These are phyloP conservation scores for Haliclystus octoradiatus DNA, from an alignment of 30 jellyfish, hydroid and myxozoan genomes.

Conservation along the genomic window DNA sequence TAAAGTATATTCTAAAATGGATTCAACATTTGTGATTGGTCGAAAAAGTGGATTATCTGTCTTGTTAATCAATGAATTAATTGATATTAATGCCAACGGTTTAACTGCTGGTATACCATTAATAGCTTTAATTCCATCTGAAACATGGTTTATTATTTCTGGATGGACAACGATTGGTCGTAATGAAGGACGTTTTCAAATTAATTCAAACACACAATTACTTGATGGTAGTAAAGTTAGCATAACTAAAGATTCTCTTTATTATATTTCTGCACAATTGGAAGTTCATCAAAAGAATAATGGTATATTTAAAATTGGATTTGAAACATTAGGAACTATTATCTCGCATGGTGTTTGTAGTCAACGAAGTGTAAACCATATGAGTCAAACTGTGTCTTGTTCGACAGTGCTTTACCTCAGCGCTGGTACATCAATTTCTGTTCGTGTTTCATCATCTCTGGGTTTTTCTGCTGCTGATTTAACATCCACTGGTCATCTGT, in stretches of 20 bases:
- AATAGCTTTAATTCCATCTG: not conserved
- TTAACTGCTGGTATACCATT: not conserved
- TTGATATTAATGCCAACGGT: not conserved
- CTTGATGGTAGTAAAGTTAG: not conserved
- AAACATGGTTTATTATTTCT: not conserved
- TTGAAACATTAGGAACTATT: too few relatives aligned
- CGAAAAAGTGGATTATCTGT: slow-evolving; percentile 37
- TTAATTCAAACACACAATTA: not conserved
- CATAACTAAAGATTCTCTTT: not conserved
- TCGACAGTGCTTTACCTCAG: not conserved
- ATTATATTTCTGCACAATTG: not conserved
- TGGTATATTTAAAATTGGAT: too few relatives aligned
- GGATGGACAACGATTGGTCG: not conserved
- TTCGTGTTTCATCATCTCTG: not conserved
- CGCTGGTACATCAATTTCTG: not conserved
- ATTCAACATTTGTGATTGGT: slow-evolving; percentile 28
- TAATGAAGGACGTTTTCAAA: not conserved
- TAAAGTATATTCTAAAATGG: slow-evolving; percentile 33
- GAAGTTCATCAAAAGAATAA: not conserved
- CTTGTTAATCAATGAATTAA: slow-evolving; percentile 1
- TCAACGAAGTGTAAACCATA: too few relatives aligned
- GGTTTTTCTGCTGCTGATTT: not conserved
- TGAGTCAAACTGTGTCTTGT: too few relatives aligned
- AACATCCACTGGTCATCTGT: not conserved
- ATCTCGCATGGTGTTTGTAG: too few relatives aligned